Base-by-base conservation (phyloP, 2,113 vertebrate species). In the Actenoides hombroni region DNA sequence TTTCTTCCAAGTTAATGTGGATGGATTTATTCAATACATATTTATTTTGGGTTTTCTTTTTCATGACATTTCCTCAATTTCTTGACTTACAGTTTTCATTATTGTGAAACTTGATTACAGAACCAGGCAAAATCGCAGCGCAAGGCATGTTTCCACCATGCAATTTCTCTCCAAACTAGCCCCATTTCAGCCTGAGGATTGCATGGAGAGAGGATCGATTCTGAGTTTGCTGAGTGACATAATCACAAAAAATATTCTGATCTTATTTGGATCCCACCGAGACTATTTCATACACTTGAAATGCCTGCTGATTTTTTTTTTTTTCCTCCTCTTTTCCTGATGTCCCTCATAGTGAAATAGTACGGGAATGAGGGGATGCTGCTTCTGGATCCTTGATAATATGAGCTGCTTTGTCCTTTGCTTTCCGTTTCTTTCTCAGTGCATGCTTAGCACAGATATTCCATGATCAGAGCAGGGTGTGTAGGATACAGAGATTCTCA, bases 91-190 rank as follows among this genome's bases (percentile, higher is more conserved):
- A 84, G 83, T 94, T 92, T 95, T 96, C 88, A 95, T 94, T 93
- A 94, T 94, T 94, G 91, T 94, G 95, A 97, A 94, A 96, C 95
- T 89, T 94, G 83, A 96, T 95, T 96, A 87, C 81, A 96, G 96
- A 85, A 83, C 74, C 81, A 85, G 75, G 94, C 77, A 85, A 83
- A 96, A 94, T 94, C 61, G 6, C 88, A 84, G 37, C 94, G 70
- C 67, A 69, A 91, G 86, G 77, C 81, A 67, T 94, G 94, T 85
- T 96, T 92, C 44, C 88, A 92, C 81, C 70, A 15, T 46, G 59
- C 65, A 71, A 84, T 94, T 91, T 79, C 77, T 39, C 70, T 67
- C 63, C 63, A 37, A 85, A 74, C 48, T 4, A 83, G 59, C 26
- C 75, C 75, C n/a, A 16, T 86, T 90, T 85, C 94, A 67, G 88